Percentiles rank a stretch among this genome's conserved stretches.
Conservation (phyloP, 1,140 invertebrate genomes). For the Drosophila pruinosa region DNA sequence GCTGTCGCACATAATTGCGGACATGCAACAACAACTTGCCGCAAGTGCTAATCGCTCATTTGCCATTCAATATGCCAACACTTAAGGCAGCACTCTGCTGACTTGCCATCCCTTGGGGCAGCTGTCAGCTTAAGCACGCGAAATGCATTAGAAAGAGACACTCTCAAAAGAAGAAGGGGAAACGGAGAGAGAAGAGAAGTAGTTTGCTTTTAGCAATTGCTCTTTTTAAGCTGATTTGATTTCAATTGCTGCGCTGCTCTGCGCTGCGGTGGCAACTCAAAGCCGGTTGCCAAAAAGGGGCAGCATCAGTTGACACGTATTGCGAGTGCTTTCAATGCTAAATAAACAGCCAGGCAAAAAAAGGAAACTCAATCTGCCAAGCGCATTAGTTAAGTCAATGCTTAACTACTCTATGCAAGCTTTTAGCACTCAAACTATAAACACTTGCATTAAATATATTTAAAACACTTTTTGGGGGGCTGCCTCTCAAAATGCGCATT, state of each 20-base stretch:
- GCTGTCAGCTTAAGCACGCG: conserved; percentile 25
- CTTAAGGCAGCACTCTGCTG: neutral
- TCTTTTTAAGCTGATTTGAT: conserved; percentile 63
- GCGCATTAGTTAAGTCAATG: neutral
- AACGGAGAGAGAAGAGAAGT: neutral
- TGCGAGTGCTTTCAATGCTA: conserved; percentile 1
- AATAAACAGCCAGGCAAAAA: neutral
- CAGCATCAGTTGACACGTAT: neutral
- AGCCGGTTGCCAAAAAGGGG: conserved; percentile 1
- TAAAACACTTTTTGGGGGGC: conserved; percentile 2
- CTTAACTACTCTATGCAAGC: no score
- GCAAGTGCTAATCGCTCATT: conserved; percentile 70
- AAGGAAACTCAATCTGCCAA: neutral
- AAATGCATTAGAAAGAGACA: conserved; percentile 45
- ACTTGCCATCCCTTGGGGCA: conserved; percentile 10
- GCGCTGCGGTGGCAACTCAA: conserved; percentile 23
- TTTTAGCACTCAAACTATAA: neutral
- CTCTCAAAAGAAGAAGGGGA: neutral
- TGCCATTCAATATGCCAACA: conserved; percentile 63
- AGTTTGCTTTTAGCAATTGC: conserved; percentile 54
- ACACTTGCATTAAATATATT: conserved; percentile 5
- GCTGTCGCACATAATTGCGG: conserved; percentile 51
- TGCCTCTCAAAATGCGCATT: conserved; percentile 4
- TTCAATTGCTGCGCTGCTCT: conserved; percentile 61
- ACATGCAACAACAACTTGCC: conserved; percentile 16